phyloP scores from a whole-genome alignment of 2,888 invertebrate species.

The Stenichneumon culpator region DNA sequence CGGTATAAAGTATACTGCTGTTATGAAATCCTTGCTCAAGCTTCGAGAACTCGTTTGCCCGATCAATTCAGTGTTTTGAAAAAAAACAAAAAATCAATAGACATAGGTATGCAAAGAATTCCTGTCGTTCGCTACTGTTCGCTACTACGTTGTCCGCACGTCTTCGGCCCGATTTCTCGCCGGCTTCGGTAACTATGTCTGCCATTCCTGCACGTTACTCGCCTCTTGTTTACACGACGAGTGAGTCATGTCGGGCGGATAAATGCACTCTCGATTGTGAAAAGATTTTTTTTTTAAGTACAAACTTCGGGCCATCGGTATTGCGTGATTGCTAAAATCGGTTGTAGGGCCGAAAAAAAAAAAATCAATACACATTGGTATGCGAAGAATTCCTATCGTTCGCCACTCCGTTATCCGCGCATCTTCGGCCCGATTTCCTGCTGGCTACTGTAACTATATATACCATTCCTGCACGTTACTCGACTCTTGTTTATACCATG shows the following conservation, averaged over 20 bases:
- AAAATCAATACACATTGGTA: neutral
- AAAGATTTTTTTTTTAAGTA: neutral
- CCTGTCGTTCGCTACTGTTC: too few relatives aligned
- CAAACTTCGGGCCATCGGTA: neutral
- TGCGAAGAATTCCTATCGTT: too few relatives aligned
- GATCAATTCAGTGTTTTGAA: neutral
- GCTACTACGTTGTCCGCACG: too few relatives aligned
- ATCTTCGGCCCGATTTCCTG: too few relatives aligned
- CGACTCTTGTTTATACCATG: neutral
- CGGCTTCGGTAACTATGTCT: too few relatives aligned
- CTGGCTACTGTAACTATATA: too few relatives aligned
- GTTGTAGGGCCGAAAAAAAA: neutral
- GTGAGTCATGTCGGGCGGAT: neutral
- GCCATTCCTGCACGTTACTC: neutral
- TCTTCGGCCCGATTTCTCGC: too few relatives aligned
- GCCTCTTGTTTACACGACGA: neutral
- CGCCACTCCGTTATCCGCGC: too few relatives aligned
- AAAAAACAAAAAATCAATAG: neutral
- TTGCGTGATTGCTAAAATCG: neutral
- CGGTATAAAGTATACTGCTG: neutral
- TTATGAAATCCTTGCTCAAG: slow-evolving; percentile 13
- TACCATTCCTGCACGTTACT: neutral
- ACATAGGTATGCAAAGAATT: neutral
- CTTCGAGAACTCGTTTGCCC: slow-evolving; percentile 4
- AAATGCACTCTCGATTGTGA: neutral